Percentiles rank a stretch among this genome's conserved stretches.
phyloP scores from a whole-genome alignment of 2,888 invertebrate species.

The Epistrophe grossulariae region DNA sequence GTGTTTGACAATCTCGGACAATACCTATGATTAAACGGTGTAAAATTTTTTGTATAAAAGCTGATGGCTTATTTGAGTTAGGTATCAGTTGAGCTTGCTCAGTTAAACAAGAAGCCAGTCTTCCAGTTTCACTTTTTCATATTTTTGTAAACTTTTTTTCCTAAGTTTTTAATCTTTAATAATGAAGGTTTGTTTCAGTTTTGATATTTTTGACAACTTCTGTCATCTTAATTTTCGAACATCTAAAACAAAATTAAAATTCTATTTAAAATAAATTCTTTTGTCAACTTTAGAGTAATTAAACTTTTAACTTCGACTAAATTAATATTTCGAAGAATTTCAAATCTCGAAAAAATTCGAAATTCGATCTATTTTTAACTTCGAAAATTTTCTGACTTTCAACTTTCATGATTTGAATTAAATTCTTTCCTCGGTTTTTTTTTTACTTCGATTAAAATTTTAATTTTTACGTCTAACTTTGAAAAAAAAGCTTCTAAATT shows the following conservation, averaged over 20 bases:
- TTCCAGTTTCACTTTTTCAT: constrained; percentile 71
- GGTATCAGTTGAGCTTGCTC: constrained; percentile 80
- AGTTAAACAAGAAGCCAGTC: constrained; percentile 78
- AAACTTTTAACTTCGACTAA: not conserved
- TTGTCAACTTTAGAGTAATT: too few species aligned
- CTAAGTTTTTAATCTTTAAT: constrained; percentile 81
- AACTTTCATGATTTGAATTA: too few species aligned
- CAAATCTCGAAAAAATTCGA: not conserved
- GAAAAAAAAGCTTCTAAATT: too few species aligned
- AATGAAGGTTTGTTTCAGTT: constrained; percentile 81
- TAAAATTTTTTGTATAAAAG: constrained; percentile 80
- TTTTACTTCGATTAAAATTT: too few species aligned
- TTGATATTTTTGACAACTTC: not conserved
- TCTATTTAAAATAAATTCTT: too few species aligned
- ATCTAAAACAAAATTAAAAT: not conserved
- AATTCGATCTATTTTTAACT: not conserved
- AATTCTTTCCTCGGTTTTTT: too few species aligned
- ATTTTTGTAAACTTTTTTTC: constrained; percentile 79
- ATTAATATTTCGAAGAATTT: not conserved
- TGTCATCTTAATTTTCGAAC: not conserved
- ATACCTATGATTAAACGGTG: constrained; percentile 20
- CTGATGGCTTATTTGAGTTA: constrained; percentile 76
- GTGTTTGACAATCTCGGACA: constrained; percentile 49
- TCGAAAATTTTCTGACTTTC: too few species aligned
- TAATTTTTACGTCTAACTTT: too few species aligned